Evolutionary conservation across 2,888 invertebrate species (phyloP).

Genomic region (Dorcus hopei): DNA sequence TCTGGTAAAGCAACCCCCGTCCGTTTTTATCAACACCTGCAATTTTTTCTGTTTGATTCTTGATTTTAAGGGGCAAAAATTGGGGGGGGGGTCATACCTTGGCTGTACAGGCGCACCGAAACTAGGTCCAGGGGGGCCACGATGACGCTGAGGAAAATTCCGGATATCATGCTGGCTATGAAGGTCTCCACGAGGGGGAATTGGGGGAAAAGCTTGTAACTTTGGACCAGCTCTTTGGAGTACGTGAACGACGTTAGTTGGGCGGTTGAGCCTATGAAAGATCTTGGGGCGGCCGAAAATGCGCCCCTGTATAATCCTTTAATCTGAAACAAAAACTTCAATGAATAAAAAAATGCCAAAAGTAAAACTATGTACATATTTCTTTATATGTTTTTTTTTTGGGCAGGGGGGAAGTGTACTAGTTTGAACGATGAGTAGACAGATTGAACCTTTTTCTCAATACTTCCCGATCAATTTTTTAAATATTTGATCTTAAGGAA

Average conservation of each 20-base stretch:
- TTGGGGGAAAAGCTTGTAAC: conserved; percentile 49
- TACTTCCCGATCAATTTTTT: no score
- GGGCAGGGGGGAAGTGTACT: no score
- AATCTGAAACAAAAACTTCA: conserved; percentile 30
- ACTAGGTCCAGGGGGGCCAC: conserved; percentile 90
- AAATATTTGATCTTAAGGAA: no score
- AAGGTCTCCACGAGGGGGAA: conserved; percentile 68
- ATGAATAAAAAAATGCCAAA: background rate
- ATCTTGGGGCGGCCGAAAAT: conserved; percentile 68
- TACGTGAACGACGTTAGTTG: conserved; percentile 81
- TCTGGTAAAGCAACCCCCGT: conserved; percentile 67
- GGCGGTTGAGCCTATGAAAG: conserved; percentile 76
- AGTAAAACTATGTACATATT: no score
- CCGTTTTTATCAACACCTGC: conserved; percentile 63
- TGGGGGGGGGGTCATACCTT: conserved; percentile 53
- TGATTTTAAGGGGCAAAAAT: background rate
- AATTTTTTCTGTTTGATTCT: conserved; percentile 21
- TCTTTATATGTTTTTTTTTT: no score
- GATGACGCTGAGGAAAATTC: conserved; percentile 71
- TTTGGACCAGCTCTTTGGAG: conserved; percentile 60
- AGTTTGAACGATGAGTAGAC: no score
- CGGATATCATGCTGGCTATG: conserved; percentile 70
- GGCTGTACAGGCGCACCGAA: conserved; percentile 84
- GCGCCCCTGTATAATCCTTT: conserved; percentile 80
- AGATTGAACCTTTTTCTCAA: no score